Conservation (phyloP, 2,113 vertebrate species). For the Petroica traversi region DNA sequence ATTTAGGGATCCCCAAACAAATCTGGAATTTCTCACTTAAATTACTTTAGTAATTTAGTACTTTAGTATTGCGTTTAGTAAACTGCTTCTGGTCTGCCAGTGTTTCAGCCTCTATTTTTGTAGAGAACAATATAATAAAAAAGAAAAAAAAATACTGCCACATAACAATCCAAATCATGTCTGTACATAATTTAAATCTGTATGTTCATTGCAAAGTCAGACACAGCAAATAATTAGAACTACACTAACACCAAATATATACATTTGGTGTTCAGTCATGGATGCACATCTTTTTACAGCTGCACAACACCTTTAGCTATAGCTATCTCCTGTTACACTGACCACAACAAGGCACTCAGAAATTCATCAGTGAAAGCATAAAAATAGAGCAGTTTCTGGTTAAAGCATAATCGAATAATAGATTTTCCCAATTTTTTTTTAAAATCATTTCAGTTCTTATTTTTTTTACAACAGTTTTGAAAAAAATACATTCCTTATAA, state of each 20-base stretch:
- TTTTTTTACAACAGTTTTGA: neutral
- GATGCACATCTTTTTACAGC: neutral
- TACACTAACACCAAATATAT: neutral
- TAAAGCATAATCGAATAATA: neutral
- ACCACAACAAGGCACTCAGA: neutral
- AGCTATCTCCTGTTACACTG: neutral
- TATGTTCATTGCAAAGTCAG: neutral
- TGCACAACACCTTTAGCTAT: neutral
- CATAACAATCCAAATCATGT: neutral
- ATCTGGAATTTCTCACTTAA: neutral
- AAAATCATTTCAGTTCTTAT: neutral
- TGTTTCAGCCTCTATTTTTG: neutral
- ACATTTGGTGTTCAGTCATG: neutral
- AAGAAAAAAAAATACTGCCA: neutral
- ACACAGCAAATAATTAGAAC: neutral
- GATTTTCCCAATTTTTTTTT: neutral
- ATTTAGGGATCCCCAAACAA: neutral
- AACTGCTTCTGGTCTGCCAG: neutral
- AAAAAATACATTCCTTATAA: neutral
- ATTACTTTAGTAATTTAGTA: too few relatives aligned
- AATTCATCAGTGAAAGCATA: neutral
- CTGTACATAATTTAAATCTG: neutral
- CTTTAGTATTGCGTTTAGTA: neutral
- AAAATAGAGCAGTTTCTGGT: neutral
- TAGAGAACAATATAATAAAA: neutral